Evolutionary conservation across 2,888 invertebrate species (phyloP).

Genomic region (Epiblema foenella): DNA sequence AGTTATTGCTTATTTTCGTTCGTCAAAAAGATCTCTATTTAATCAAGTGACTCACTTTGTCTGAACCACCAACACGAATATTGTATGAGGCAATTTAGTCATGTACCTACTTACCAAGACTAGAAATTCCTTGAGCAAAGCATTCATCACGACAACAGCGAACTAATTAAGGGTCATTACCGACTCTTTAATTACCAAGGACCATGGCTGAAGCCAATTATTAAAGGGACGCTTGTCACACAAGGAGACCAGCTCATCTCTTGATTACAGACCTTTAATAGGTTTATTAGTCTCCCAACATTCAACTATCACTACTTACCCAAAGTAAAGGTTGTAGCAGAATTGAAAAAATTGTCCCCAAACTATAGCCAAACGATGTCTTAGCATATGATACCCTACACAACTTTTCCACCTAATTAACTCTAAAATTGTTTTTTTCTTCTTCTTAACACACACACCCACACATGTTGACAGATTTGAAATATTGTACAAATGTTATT

Average conservation of each 20-base stretch:
- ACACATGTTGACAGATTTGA: too few species aligned
- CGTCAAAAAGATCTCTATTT: neutral
- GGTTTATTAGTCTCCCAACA: neutral
- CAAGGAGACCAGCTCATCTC: slow-evolving; percentile 4
- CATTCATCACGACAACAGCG: slow-evolving; percentile 16
- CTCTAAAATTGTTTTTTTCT: too few species aligned
- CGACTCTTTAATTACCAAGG: slow-evolving; percentile 24
- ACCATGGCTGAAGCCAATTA: slow-evolving; percentile 15
- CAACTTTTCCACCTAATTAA: too few species aligned
- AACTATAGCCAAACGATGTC: too few species aligned
- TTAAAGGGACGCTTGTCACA: slow-evolving; percentile 13
- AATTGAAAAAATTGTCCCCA: too few species aligned
- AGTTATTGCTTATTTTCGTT: neutral
- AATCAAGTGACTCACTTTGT: neutral
- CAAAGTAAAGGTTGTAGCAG: too few species aligned
- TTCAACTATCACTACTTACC: neutral
- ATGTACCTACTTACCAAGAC: neutral
- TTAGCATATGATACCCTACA: too few species aligned
- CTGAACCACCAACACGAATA: neutral
- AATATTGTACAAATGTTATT: too few species aligned
- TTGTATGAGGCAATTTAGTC: slow-evolving; percentile 18
- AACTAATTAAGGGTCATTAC: slow-evolving; percentile 28
- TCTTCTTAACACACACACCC: too few species aligned
- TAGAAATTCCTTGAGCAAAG: slow-evolving; percentile 15
- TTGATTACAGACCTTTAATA: neutral